Conservation (phyloP, 2,888 invertebrate genomes). For the Automeris io region DNA sequence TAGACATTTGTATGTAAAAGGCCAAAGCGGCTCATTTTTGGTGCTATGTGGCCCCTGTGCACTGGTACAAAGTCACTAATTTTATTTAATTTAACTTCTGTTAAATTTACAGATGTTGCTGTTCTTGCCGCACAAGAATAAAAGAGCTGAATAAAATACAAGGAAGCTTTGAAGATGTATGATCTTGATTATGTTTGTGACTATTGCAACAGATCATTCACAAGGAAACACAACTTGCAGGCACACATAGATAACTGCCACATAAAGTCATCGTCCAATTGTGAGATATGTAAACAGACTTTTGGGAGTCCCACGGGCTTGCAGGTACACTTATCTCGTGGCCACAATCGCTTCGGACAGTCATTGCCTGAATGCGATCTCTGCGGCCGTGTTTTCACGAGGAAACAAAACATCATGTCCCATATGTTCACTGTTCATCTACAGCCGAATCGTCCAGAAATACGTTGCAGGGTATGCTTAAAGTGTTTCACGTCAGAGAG, state of each 20-base stretch:
- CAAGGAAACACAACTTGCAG: constrained; percentile 54
- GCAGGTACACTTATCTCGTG: constrained; percentile 39
- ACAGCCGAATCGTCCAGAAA: constrained; percentile 33
- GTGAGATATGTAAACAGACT: constrained; percentile 44
- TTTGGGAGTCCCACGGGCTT: constrained; percentile 48
- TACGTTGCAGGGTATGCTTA: constrained; percentile 37
- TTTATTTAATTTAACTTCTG: no score
- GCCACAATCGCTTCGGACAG: constrained; percentile 45
- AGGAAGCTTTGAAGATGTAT: neutral
- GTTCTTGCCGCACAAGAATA: no score
- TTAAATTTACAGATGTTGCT: no score
- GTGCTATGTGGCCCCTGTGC: no score
- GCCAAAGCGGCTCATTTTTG: no score
- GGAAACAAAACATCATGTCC: constrained; percentile 56
- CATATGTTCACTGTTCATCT: constrained; percentile 59
- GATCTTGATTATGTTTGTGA: constrained; percentile 44
- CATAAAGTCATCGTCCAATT: constrained; percentile 37
- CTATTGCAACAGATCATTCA: constrained; percentile 50
- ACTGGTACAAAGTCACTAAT: no score
- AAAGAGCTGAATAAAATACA: no score
- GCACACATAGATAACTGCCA: constrained; percentile 60
- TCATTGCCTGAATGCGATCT: constrained; percentile 55
- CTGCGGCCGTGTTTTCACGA: constrained; percentile 52
- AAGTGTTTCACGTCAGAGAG: constrained; percentile 49
- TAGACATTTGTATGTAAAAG: no score